Evolutionary conservation across 2,888 invertebrate species (phyloP).

Genomic region (Spilarctia lutea): DNA sequence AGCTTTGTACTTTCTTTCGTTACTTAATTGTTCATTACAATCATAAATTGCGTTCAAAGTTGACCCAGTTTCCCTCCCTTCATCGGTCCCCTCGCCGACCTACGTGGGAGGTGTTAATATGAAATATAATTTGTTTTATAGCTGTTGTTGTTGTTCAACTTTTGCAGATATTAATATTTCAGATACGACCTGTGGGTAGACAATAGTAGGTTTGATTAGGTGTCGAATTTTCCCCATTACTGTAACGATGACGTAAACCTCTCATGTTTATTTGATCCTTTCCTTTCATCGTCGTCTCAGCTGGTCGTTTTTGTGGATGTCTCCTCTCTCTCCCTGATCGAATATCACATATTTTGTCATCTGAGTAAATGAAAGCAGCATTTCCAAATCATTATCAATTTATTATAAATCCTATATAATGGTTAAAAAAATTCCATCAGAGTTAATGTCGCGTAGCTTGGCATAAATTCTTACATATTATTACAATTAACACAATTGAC

Average conservation of each 20-base stretch:
- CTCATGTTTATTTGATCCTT: background rate
- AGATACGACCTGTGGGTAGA: background rate
- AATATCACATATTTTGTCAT: background rate
- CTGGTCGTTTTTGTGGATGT: background rate
- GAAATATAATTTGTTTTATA: conserved; percentile 45
- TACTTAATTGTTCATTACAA: conserved; percentile 39
- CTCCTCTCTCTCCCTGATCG: background rate
- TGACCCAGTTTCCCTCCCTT: conserved; percentile 43
- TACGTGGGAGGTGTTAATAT: conserved; percentile 44
- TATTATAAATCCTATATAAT: background rate
- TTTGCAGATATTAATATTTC: conserved; percentile 17
- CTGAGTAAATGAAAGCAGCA: background rate
- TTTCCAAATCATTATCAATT: background rate
- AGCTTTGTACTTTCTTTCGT: conserved; percentile 30
- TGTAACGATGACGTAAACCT: background rate
- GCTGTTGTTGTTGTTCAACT: conserved; percentile 42
- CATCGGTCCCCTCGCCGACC: conserved; percentile 3
- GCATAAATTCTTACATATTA: background rate
- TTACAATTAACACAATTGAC: background rate
- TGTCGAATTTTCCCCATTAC: background rate
- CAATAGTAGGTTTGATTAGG: background rate
- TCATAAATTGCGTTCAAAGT: conserved; percentile 48
- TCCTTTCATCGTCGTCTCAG: background rate
- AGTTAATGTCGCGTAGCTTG: background rate
- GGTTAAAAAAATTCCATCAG: too few species aligned